Evolutionary conservation across 2,113 vertebrate genomes (phyloP).

Genomic region (Eudyptes chrysolophus): DNA sequence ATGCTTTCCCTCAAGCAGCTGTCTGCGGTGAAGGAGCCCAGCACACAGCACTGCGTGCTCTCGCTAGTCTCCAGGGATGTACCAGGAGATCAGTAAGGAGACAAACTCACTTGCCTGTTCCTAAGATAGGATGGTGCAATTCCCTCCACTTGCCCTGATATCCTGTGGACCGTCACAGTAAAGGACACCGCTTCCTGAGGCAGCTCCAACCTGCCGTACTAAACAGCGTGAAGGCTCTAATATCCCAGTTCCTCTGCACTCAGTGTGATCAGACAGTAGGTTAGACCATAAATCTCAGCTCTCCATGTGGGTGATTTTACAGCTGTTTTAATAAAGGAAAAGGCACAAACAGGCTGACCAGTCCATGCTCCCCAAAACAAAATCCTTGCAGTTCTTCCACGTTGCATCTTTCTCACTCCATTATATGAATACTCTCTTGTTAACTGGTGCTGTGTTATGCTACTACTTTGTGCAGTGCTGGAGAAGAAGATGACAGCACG

Average conservation of each 20-base stretch:
- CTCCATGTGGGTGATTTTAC: not conserved
- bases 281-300: not conserved
- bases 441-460: slow-evolving; percentile 25
- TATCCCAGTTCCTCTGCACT: not conserved
- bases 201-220: not conserved
- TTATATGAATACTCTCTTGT: not conserved
- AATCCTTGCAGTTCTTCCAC: not conserved
- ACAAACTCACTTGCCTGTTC: not conserved
- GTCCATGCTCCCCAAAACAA: not conserved
- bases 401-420: not conserved
- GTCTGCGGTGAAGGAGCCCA: not conserved
- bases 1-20: slow-evolving; percentile 5
- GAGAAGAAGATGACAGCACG: slow-evolving; percentile 87
- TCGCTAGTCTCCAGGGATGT: not conserved
- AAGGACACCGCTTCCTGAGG: not conserved
- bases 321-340: not conserved
- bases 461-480: slow-evolving; percentile 68
- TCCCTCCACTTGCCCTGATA: not conserved
- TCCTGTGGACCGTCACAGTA: not conserved
- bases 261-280: not conserved
- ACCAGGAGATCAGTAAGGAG: not conserved
- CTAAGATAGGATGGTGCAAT: not conserved
- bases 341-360: not conserved
- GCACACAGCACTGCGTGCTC: not conserved
- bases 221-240: not conserved